These are phyloP conservation scores for Sebastes umbrosus DNA, from an alignment of 2,797 vertebrate genomes.

Conservation along the genomic window DNA sequence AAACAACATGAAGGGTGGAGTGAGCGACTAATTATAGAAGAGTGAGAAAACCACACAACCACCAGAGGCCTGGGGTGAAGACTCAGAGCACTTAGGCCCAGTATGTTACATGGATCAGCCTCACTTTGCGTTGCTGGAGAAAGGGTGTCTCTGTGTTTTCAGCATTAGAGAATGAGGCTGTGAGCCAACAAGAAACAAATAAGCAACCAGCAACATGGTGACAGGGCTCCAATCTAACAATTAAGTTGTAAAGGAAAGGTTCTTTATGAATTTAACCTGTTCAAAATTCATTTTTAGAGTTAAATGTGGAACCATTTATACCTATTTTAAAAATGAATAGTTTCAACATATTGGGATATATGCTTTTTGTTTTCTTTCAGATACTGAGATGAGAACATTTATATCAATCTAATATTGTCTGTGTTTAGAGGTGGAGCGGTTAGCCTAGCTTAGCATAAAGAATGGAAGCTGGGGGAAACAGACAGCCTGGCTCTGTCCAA, in stretches of 20 bases:
- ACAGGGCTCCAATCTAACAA: not conserved
- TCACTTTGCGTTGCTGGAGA: slow-evolving; percentile 15
- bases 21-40: slow-evolving; percentile 70
- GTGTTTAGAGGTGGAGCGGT: not conserved
- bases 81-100: slow-evolving; percentile 20
- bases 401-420: not conserved
- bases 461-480: not conserved
- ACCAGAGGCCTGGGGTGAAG: slow-evolving; percentile 44
- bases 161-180: not conserved
- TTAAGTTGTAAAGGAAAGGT: not conserved
- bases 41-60: slow-evolving; percentile 72
- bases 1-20: slow-evolving; percentile 70
- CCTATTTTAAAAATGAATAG: not conserved
- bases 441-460: not conserved
- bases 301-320: not conserved
- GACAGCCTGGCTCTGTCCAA: not conserved
- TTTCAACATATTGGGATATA: not conserved
- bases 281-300: not conserved
- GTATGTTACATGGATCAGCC: slow-evolving; percentile 23
- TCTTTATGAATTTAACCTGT: not conserved
- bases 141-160: not conserved
- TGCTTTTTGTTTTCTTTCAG: not conserved
- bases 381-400: not conserved
- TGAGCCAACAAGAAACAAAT: not conserved
- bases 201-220: not conserved